Evolutionary conservation across 2,113 vertebrate species (phyloP).

Genomic region (Mustela lutreola): DNA sequence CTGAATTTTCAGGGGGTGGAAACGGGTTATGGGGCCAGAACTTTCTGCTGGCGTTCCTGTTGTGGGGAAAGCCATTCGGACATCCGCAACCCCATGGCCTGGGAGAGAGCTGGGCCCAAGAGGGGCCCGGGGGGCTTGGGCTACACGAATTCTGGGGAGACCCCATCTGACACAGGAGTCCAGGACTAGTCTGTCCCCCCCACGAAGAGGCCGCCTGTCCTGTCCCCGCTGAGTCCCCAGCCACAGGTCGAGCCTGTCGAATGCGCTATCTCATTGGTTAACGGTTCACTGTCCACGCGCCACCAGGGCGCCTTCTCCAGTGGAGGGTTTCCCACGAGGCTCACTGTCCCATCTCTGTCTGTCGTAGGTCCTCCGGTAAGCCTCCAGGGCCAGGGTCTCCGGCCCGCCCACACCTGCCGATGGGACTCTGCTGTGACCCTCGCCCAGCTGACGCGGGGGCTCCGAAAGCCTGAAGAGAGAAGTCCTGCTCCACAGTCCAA

Average conservation of each 20-base stretch:
- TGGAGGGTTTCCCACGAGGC: too few species aligned
- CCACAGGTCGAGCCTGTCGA: not conserved
- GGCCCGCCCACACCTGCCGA: not conserved
- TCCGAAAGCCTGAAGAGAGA: not conserved
- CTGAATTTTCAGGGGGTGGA: not conserved
- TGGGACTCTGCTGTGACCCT: not conserved
- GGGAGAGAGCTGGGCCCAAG: not conserved
- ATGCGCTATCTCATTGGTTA: not conserved
- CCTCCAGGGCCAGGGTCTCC: not conserved
- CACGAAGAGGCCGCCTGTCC: not conserved
- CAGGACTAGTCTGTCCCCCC: not conserved
- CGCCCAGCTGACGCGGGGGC: not conserved
- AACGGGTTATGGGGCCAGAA: not conserved
- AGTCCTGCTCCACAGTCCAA: not conserved
- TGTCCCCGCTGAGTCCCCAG: not conserved
- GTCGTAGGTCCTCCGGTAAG: not conserved
- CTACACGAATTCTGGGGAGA: not conserved
- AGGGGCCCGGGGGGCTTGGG: not conserved
- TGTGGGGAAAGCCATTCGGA: accelerated
- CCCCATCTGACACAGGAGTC: too few species aligned
- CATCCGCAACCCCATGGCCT: not conserved
- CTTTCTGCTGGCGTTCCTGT: not conserved
- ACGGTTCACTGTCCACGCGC: too few species aligned
- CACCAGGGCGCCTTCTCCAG: not conserved
- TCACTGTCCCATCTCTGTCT: not conserved